Evolutionary conservation across 2,113 vertebrate genomes (phyloP).

Genomic region (Phasianus colchicus): DNA sequence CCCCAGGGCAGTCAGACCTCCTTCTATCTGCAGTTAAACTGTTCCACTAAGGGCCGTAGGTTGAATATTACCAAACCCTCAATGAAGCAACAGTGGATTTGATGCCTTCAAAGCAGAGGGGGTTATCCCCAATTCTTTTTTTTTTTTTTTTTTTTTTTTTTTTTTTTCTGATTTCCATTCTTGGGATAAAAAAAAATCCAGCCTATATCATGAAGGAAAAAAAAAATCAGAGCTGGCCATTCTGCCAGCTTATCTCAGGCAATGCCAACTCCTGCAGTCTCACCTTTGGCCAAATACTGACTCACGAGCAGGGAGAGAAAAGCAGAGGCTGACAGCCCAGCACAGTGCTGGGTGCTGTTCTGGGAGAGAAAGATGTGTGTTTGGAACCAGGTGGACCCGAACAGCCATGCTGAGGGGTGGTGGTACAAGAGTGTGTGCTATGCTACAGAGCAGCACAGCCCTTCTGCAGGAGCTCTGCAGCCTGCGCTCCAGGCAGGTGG

Average conservation of each 20-base stretch:
- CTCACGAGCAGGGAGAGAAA: slow-evolving; percentile 35
- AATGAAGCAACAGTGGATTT: background rate
- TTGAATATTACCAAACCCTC: background rate
- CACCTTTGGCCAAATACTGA: slow-evolving; percentile 72
- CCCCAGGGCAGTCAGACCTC: background rate
- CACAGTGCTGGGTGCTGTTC: background rate
- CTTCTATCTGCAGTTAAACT: background rate
- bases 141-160: too few species aligned
- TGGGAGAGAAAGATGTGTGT: background rate
- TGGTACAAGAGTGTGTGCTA: background rate
- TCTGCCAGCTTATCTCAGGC: slow-evolving; percentile 53
- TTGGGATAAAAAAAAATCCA: slow-evolving; percentile 11
- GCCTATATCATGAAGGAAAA: background rate
- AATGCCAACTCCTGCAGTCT: slow-evolving; percentile 44
- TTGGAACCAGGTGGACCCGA: background rate
- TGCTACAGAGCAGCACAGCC: background rate
- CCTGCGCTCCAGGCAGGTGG: background rate
- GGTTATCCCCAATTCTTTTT: background rate
- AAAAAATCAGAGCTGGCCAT: background rate
- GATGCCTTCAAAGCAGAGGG: background rate
- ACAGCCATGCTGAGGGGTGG: background rate
- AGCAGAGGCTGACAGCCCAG: background rate
- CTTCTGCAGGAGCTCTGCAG: background rate
- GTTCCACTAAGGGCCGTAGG: background rate
- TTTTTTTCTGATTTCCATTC: background rate